Percentiles rank a stretch among this genome's conserved stretches.
Evolutionary conservation across 1,140 invertebrate species (phyloP).

Genomic region (Drosophila lowei): DNA sequence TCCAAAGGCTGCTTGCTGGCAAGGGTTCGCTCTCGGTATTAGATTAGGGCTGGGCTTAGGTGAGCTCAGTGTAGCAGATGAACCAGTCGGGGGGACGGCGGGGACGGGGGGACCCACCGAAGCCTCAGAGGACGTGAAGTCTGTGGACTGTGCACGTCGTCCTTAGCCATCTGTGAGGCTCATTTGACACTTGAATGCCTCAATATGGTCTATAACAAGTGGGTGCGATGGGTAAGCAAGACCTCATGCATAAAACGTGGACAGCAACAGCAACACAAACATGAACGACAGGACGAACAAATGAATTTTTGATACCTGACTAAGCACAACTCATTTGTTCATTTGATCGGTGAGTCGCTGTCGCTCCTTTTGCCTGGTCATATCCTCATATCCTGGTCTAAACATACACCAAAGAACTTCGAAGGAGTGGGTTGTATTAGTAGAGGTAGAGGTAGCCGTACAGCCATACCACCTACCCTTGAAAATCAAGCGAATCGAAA

Average conservation of each 20-base stretch:
- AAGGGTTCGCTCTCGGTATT: no score
- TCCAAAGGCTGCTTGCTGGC: no score
- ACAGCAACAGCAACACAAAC: constrained; percentile 25
- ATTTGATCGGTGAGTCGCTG: constrained; percentile 43
- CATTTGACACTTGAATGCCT: constrained; percentile 52
- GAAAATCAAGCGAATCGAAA: constrained; percentile 23
- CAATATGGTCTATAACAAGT: constrained; percentile 36
- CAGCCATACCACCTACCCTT: not conserved
- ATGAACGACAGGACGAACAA: constrained; percentile 49
- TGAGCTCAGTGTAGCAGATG: no score
- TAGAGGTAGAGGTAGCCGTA: no score
- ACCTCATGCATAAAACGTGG: constrained; percentile 45
- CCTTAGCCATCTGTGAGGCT: constrained; percentile 15
- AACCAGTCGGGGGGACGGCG: no score
- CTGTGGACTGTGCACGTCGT: no score
- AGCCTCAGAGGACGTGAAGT: no score
- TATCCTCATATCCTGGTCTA: not conserved
- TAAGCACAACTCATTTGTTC: constrained; percentile 62
- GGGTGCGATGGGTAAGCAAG: constrained; percentile 40
- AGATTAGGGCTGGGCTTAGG: no score
- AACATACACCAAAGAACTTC: not conserved
- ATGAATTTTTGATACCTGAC: constrained; percentile 67
- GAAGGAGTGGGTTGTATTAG: not conserved
- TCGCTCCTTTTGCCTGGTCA: not conserved
- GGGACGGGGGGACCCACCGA: not conserved